phyloP scores from a whole-genome alignment of 2,888 invertebrate genomes.

The Dasysyrphus tricinctus region DNA sequence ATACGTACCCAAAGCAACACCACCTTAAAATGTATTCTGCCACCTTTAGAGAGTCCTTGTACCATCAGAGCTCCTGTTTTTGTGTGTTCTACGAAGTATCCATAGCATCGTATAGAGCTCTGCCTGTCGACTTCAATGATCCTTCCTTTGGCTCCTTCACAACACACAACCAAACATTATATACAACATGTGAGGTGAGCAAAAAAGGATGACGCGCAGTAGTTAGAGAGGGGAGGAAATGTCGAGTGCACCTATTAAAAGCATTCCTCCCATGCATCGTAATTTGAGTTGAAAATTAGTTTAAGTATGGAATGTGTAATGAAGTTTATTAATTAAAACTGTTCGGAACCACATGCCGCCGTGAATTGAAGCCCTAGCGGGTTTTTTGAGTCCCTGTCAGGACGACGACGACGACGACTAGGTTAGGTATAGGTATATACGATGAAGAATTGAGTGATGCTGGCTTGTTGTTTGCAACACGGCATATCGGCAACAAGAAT shows the following conservation, averaged over 20 bases:
- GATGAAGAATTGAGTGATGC: slow-evolving; percentile 65
- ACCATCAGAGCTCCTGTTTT: slow-evolving; percentile 30
- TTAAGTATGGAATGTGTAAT: slow-evolving; percentile 78
- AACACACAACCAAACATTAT: not conserved
- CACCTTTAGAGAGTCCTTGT: slow-evolving; percentile 39
- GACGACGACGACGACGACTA: not conserved
- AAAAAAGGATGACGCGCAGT: slow-evolving; percentile 9
- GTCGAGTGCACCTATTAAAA: slow-evolving; percentile 77
- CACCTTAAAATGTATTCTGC: slow-evolving; percentile 16
- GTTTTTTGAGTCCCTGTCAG: slow-evolving; percentile 74
- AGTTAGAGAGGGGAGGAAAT: slow-evolving; percentile 46
- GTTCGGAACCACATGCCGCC: slow-evolving; percentile 76
- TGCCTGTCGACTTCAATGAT: slow-evolving; percentile 9
- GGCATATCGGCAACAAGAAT: slow-evolving; percentile 10
- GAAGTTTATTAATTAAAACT: slow-evolving; percentile 79
- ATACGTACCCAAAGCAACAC: not conserved
- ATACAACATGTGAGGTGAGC: slow-evolving; percentile 19
- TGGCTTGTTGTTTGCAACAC: slow-evolving; percentile 60
- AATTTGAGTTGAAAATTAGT: slow-evolving; percentile 78
- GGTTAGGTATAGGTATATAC: not conserved
- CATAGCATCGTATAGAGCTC: slow-evolving; percentile 11
- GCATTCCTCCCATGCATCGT: slow-evolving; percentile 77
- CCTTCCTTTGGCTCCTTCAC: slow-evolving; percentile 8
- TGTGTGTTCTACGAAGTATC: slow-evolving; percentile 3
- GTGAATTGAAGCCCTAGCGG: slow-evolving; percentile 73